phyloP scores from a whole-genome alignment of 2,797 vertebrate species.

The Dendrocincla fuliginosa region DNA sequence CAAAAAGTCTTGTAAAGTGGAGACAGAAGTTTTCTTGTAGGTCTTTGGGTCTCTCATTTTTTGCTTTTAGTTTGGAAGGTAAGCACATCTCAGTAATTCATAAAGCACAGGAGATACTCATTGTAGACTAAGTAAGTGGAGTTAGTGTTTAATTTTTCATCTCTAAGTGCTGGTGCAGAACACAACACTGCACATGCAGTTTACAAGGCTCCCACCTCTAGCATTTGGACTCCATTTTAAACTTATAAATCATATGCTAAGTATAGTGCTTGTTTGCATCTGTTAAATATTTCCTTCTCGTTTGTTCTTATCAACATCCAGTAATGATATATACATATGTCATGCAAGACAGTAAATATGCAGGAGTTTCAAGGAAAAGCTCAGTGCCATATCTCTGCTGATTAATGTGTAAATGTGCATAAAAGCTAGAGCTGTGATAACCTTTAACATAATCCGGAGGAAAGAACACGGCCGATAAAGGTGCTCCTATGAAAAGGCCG shows the following conservation, averaged over 20 bases:
- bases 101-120: not conserved
- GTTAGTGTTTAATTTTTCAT: slow-evolving; percentile 18
- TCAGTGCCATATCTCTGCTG: slow-evolving; percentile 1
- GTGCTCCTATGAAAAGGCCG: not conserved
- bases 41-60: not conserved
- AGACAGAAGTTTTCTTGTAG: not conserved
- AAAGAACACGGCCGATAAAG: not conserved
- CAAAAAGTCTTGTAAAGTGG: not conserved
- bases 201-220: slow-evolving; percentile 19
- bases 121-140: not conserved
- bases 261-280: slow-evolving; percentile 46
- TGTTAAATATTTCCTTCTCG: slow-evolving; percentile 53
- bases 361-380: slow-evolving; percentile 4
- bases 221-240: slow-evolving; percentile 44
- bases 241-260: slow-evolving; percentile 57
- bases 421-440: slow-evolving; percentile 4
- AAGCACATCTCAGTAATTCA: not conserved
- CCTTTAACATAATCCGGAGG: not conserved
- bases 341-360: slow-evolving; percentile 39
- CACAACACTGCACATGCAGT: not conserved
- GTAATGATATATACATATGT: slow-evolving; percentile 50
- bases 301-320: slow-evolving; percentile 62
- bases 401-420: slow-evolving; percentile 15
- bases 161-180: slow-evolving; percentile 45
- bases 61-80: not conserved